Percentiles rank a stretch among this genome's conserved stretches.
These are phyloP conservation scores for Ceratina japonica DNA, from an alignment of 1,140 invertebrate genomes.

Conservation along the genomic window DNA sequence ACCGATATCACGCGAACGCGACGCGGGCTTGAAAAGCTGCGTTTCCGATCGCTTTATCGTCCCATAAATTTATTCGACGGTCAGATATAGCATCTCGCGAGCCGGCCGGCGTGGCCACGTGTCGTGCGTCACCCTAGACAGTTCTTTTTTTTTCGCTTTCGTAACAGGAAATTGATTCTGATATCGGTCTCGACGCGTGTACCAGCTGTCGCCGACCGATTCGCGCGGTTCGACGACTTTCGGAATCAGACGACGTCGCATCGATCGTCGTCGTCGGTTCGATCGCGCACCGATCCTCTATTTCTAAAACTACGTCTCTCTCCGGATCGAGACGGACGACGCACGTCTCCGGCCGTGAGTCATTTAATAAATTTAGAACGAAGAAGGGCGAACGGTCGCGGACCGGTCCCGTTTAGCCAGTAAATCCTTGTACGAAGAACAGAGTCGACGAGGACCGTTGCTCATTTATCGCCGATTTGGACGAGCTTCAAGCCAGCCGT, in stretches of 20 bases:
- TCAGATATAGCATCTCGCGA: background rate
- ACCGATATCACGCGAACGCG: background rate
- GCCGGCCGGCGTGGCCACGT: slow-evolving; percentile 13
- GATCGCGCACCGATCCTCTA: no score
- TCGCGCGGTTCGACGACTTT: slow-evolving; percentile 34
- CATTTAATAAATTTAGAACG: no score
- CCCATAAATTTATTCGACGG: background rate
- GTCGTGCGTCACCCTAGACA: slow-evolving; percentile 19
- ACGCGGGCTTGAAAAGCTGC: slow-evolving; percentile 1
- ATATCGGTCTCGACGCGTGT: slow-evolving; percentile 18
- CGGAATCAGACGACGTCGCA: slow-evolving; percentile 20
- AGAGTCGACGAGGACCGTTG: no score
- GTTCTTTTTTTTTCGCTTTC: slow-evolving; percentile 10
- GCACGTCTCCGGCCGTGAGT: no score
- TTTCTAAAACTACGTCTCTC: no score
- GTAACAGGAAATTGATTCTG: slow-evolving; percentile 57
- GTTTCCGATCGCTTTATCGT: slow-evolving; percentile 21
- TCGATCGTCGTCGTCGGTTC: no score
- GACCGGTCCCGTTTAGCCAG: background rate
- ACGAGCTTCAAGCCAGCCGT: slow-evolving; percentile 14
- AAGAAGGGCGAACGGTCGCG: no score
- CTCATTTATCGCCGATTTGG: slow-evolving; percentile 2
- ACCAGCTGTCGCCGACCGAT: slow-evolving; percentile 49
- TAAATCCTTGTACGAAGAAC: no score
- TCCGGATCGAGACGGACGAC: no score